Evolutionary conservation across 2,797 vertebrate genomes (phyloP).

Genomic region (Dipus sagitta): DNA sequence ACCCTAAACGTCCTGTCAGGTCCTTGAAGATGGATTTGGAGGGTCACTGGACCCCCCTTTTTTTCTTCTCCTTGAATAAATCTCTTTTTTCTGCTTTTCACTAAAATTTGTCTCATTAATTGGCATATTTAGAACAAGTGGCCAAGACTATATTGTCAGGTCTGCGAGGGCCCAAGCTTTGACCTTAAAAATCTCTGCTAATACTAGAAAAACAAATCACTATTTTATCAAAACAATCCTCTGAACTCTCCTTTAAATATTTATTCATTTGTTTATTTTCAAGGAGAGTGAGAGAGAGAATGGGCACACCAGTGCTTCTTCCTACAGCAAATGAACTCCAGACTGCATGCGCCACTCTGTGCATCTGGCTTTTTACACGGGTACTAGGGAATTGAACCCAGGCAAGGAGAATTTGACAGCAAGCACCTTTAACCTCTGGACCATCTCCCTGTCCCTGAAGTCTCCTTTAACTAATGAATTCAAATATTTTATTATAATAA

Average conservation of each 20-base stretch:
- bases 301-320: too few species aligned
- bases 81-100: background rate
- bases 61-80: background rate
- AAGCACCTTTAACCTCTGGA: too few species aligned
- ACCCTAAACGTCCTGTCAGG: background rate
- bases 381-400: too few species aligned
- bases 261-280: background rate
- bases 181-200: background rate
- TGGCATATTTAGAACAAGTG: background rate
- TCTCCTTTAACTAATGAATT: background rate
- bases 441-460: background rate
- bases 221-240: conserved; percentile 30
- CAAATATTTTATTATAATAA: background rate
- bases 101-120: background rate
- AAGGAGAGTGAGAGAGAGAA: too few species aligned
- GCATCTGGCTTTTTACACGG: too few species aligned
- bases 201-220: background rate
- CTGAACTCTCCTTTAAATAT: too few species aligned
- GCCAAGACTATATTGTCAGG: background rate
- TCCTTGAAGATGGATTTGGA: background rate
- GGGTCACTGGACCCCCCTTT: too few species aligned
- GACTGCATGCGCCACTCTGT: too few species aligned
- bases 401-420: too few species aligned
- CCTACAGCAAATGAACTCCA: too few species aligned
- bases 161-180: background rate